These are phyloP conservation scores for Choreutis nemorana DNA, from an alignment of 2,888 invertebrate genomes.

Conservation along the genomic window DNA sequence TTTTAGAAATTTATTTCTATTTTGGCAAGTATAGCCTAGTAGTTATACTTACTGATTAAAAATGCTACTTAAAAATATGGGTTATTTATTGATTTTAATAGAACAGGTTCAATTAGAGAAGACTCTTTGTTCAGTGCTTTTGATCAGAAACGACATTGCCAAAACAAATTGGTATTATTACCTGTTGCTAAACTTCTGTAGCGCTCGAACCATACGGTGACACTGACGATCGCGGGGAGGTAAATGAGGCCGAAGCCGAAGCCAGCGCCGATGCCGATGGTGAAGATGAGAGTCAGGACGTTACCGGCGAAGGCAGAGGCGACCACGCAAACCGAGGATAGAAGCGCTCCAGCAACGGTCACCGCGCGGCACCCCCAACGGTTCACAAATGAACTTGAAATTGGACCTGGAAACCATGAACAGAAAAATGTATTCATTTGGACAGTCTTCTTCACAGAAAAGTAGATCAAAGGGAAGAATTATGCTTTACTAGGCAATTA, in stretches of 20 bases:
- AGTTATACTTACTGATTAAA: no score
- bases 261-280: conserved; percentile 95
- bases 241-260: conserved; percentile 97
- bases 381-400: conserved; percentile 94
- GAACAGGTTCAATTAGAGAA: no score
- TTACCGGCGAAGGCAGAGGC: conserved; percentile 84
- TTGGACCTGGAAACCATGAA: conserved; percentile 81
- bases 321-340: conserved; percentile 80
- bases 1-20: no score
- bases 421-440: no score
- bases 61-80: not conserved
- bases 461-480: no score
- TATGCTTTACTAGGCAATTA: no score
- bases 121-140: no score
- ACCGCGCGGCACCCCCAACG: conserved; percentile 92
- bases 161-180: conserved; percentile 17
- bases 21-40: no score
- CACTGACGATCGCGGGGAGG: conserved; percentile 96
- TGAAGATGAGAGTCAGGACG: conserved; percentile 85
- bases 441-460: no score
- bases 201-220: conserved; percentile 97
- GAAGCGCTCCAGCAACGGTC: conserved; percentile 86
- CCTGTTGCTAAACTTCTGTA: conserved; percentile 93
- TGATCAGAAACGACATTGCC: not conserved
- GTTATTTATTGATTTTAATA: not conserved